Conservation (phyloP, 2,113 vertebrate species). For the Zootoca vivipara region DNA sequence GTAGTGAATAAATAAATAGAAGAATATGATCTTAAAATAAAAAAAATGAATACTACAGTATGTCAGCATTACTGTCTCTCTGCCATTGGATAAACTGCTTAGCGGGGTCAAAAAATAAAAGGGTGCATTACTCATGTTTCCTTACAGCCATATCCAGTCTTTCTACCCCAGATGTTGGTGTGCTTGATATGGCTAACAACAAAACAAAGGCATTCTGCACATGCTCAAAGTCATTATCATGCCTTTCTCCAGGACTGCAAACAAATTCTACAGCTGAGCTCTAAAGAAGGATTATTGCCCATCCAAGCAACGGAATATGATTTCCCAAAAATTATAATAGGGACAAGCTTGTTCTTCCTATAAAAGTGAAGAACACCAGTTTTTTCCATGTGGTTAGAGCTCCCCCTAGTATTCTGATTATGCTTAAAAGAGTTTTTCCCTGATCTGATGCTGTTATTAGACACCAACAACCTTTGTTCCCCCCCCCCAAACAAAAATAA, state of each 20-base stretch:
- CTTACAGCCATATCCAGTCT: not conserved
- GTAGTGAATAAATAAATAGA: not conserved
- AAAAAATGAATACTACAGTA: not conserved
- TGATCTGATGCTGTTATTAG: not conserved
- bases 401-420: constrained; percentile 33
- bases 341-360: not conserved
- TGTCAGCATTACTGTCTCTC: not conserved
- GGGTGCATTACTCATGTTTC: too few relatives aligned
- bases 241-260: not conserved
- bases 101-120: not conserved
- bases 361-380: not conserved
- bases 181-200: not conserved
- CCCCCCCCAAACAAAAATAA: not conserved
- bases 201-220: not conserved
- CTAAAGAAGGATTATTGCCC: not conserved
- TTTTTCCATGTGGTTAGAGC: constrained; percentile 24
- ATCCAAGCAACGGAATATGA: not conserved
- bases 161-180: not conserved
- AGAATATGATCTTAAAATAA: not conserved
- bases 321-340: not conserved
- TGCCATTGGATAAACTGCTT: not conserved
- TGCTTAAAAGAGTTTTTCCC: not conserved
- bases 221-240: not conserved
- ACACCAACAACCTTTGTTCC: not conserved
- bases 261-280: not conserved